Evolutionary conservation across 1,140 invertebrate species (phyloP).

Genomic region (Eurytemora carolleeae): DNA sequence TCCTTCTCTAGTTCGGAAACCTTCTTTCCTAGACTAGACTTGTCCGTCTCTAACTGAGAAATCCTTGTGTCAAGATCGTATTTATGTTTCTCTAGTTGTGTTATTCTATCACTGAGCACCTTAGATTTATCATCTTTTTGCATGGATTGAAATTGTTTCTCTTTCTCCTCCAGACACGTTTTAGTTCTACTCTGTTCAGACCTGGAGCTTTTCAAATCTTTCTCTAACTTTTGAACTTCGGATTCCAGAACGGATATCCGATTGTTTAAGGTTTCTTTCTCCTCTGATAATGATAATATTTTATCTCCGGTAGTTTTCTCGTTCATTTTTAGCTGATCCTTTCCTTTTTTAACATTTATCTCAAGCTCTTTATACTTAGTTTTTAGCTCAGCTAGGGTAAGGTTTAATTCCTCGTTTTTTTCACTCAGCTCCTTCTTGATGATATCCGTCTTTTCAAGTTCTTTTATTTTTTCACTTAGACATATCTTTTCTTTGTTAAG

Average conservation of each 20-base stretch:
- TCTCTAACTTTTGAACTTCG: not conserved
- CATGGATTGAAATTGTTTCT: not conserved
- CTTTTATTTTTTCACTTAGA: constrained; percentile 4
- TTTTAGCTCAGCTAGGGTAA: not conserved
- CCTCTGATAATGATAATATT: not conserved
- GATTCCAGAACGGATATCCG: not conserved
- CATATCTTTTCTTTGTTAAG: not conserved
- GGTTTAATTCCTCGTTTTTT: not conserved
- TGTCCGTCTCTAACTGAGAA: not conserved
- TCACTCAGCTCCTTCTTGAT: constrained; percentile 1
- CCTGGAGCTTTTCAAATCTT: not conserved
- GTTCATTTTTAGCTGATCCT: constrained; percentile 3
- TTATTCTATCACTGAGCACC: not conserved
- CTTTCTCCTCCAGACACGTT: not conserved
- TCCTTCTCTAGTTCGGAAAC: not conserved
- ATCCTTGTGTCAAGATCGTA: constrained; percentile 3
- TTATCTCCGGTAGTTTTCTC: not conserved
- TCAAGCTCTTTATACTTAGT: not conserved
- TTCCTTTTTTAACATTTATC: not conserved
- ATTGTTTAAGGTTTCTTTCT: constrained; percentile 1
- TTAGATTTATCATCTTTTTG: not conserved
- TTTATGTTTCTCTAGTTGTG: constrained; percentile 4
- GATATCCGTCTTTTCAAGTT: not conserved
- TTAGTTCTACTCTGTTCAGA: not conserved
- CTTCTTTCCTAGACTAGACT: not conserved